These are phyloP conservation scores for Tychaedon coryphoeus DNA, from an alignment of 2,113 vertebrate genomes.

Conservation along the genomic window DNA sequence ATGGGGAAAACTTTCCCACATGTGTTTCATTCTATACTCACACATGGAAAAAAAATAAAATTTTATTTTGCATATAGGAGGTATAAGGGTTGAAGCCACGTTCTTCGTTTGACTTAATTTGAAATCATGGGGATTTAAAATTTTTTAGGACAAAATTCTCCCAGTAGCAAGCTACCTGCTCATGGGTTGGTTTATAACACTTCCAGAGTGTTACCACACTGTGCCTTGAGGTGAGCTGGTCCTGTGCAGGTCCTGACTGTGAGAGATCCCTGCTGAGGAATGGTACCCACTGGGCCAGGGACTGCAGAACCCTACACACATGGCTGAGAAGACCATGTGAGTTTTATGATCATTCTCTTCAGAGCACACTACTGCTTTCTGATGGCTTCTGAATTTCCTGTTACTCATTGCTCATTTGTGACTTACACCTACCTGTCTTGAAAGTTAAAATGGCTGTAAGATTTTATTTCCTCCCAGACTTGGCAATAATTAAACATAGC, in stretches of 20 bases:
- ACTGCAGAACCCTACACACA: background rate
- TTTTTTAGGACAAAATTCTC: background rate
- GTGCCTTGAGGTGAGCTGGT: rapidly evolving
- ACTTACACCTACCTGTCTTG: background rate
- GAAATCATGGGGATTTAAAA: background rate
- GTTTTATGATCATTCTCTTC: background rate
- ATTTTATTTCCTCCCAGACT: background rate
- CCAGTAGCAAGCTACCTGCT: background rate
- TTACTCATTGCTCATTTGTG: background rate
- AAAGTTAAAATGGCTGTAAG: background rate
- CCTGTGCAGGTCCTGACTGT: rapidly evolving
- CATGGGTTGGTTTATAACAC: background rate
- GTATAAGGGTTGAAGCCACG: background rate
- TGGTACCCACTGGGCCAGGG: background rate
- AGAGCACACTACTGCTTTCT: background rate
- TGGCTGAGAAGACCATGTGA: background rate
- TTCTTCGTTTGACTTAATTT: background rate
- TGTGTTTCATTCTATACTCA: background rate
- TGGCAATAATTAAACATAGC: background rate
- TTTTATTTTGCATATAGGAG: background rate
- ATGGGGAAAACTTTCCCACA: background rate
- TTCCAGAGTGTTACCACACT: rapidly evolving
- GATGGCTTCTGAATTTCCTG: background rate
- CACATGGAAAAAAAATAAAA: background rate
- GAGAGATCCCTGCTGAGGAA: background rate